A percentile compares a stretch with the other conserved stretches of the same genome.
Evolutionary conservation across 2,888 invertebrate species (phyloP).

Genomic region (Morpho helenor): DNA sequence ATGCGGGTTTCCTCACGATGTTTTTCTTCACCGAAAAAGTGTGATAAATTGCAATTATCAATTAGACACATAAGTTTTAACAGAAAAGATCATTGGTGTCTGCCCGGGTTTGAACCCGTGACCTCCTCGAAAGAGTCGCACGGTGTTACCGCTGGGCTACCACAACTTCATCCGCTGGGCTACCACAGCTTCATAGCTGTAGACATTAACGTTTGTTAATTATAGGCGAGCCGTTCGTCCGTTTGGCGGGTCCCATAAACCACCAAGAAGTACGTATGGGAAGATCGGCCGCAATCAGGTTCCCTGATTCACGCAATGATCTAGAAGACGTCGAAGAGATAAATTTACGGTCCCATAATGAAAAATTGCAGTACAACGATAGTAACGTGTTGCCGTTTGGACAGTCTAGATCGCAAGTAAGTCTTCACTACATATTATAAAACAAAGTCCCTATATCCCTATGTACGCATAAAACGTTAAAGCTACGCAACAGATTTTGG

Average conservation of each 20-base stretch:
- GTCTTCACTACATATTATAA: not conserved
- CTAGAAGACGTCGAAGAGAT: constrained; percentile 48
- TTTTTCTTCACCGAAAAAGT: no score
- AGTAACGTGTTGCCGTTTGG: constrained; percentile 42
- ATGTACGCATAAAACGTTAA: no score
- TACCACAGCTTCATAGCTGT: no score
- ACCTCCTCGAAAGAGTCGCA: no score
- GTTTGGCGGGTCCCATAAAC: constrained; percentile 54
- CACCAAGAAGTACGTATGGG: constrained; percentile 52
- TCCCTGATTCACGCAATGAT: constrained; percentile 48
- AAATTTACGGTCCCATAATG: constrained; percentile 39
- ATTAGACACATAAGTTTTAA: no score
- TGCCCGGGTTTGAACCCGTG: no score
- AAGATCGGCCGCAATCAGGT: constrained; percentile 50
- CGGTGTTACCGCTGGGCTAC: no score
- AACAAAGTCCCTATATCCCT: not conserved
- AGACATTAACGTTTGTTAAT: constrained; percentile 8
- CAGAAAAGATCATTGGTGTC: no score
- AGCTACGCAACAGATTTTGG: no score
- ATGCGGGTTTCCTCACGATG: no score
- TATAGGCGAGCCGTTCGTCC: constrained; percentile 63
- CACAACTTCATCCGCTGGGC: no score
- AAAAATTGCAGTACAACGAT: constrained; percentile 41
- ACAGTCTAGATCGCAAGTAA: constrained; percentile 54
- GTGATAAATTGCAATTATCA: no score